Conservation (phyloP, 2,113 vertebrate genomes). For the Egretta garzetta region DNA sequence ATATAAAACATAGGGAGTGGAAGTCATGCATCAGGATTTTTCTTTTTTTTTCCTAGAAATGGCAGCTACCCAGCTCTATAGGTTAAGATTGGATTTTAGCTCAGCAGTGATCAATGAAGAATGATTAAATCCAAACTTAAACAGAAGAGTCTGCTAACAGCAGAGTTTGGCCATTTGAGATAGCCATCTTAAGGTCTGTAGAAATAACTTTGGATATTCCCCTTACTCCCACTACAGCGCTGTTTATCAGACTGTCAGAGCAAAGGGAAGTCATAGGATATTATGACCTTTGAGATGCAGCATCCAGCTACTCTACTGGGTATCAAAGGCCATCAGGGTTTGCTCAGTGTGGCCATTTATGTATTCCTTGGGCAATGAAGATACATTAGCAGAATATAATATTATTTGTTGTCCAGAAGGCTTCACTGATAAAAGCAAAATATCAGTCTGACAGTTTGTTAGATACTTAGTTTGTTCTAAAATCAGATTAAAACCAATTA, state of each 20-base stretch:
- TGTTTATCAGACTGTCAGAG: background rate
- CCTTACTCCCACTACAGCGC: background rate
- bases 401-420: background rate
- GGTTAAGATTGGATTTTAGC: background rate
- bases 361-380: background rate
- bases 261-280: background rate
- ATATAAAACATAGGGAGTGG: background rate
- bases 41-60: background rate
- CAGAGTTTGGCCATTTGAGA: background rate
- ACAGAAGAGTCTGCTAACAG: background rate
- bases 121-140: background rate
- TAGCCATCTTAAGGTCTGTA: background rate
- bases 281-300: background rate
- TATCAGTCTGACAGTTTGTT: background rate
- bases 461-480: background rate
- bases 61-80: background rate
- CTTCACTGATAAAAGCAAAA: background rate
- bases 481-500: background rate
- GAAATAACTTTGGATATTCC: background rate
- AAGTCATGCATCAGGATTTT: background rate
- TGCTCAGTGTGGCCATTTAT: background rate
- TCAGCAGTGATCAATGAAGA: background rate
- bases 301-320: background rate
- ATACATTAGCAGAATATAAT: background rate
- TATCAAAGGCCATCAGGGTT: background rate